Conservation (phyloP, 2,888 invertebrate genomes). For the Stratiomys singularior region DNA sequence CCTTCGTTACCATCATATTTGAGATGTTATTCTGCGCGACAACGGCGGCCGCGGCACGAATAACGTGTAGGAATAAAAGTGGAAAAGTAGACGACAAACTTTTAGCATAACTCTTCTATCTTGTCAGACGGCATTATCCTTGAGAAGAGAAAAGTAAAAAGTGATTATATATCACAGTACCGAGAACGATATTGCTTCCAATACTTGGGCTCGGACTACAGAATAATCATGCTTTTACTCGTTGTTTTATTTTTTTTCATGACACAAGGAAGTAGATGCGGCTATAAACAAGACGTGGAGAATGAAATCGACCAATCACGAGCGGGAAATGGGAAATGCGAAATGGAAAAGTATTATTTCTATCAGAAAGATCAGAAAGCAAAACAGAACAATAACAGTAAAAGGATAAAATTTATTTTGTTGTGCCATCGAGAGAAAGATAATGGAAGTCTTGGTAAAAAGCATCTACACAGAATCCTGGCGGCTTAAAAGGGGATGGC, state of each 20-base stretch:
- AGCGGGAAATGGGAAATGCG: constrained; percentile 11
- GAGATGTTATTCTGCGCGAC: too few relatives aligned
- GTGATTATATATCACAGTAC: neutral
- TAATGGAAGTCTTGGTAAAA: constrained; percentile 16
- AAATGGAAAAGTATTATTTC: constrained; percentile 35
- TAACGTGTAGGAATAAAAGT: neutral
- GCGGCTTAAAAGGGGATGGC: neutral
- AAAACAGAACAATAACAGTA: constrained; percentile 44
- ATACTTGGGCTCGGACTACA: neutral
- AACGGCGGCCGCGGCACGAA: too few relatives aligned
- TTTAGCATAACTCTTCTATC: constrained; percentile 30
- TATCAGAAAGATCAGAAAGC: constrained; percentile 36
- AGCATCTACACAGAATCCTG: neutral
- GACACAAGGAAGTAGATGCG: neutral
- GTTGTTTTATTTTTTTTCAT: neutral
- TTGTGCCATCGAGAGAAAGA: constrained; percentile 22
- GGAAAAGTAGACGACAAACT: constrained; percentile 19
- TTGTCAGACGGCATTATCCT: neutral
- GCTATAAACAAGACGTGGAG: neutral
- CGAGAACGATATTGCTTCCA: neutral
- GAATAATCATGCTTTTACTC: neutral
- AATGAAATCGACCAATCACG: neutral
- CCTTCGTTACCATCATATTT: too few relatives aligned
- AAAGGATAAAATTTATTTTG: constrained; percentile 41
- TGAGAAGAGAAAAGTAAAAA: neutral